Conservation (phyloP, 2,888 invertebrate genomes). For the Agriopis aurantiaria region DNA sequence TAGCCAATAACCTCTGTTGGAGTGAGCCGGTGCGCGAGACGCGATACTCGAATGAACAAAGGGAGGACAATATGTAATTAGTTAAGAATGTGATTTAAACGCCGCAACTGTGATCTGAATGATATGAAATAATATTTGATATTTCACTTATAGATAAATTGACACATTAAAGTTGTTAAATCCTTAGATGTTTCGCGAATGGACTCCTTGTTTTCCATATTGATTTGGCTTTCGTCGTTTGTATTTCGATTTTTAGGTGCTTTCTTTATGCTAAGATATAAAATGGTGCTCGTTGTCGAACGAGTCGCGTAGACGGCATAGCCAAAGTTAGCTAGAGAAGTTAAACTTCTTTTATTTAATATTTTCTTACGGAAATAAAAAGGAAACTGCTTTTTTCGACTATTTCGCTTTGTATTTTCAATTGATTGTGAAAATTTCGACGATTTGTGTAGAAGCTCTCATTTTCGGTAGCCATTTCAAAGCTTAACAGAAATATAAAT, state of each 20-base stretch:
- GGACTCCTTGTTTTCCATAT: constrained; percentile 53
- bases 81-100: constrained; percentile 86
- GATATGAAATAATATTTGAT: constrained; percentile 87
- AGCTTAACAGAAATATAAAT: constrained; percentile 57
- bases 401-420: constrained; percentile 48
- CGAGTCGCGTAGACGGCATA: constrained; percentile 79
- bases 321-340: constrained; percentile 83
- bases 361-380: constrained; percentile 51
- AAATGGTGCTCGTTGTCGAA: constrained; percentile 64
- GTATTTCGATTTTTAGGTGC: constrained; percentile 75
- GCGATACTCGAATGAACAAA: constrained; percentile 79
- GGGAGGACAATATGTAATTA: constrained; percentile 84
- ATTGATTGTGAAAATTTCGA: constrained; percentile 48
- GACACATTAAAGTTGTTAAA: constrained; percentile 77
- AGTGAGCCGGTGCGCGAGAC: constrained; percentile 71
- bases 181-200: constrained; percentile 64
- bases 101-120: constrained; percentile 88
- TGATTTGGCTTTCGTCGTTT: constrained; percentile 53
- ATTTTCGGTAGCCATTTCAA: constrained; percentile 64
- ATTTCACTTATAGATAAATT: constrained; percentile 85
- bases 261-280: constrained; percentile 77
- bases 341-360: constrained; percentile 72
- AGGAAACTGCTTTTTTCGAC: constrained; percentile 48
- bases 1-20: constrained; percentile 63
- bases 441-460: constrained; percentile 39